Percentiles rank a stretch among this genome's conserved stretches.
Evolutionary conservation across 2,888 invertebrate genomes (phyloP).

Genomic region (Cheiracanthium punctorium): DNA sequence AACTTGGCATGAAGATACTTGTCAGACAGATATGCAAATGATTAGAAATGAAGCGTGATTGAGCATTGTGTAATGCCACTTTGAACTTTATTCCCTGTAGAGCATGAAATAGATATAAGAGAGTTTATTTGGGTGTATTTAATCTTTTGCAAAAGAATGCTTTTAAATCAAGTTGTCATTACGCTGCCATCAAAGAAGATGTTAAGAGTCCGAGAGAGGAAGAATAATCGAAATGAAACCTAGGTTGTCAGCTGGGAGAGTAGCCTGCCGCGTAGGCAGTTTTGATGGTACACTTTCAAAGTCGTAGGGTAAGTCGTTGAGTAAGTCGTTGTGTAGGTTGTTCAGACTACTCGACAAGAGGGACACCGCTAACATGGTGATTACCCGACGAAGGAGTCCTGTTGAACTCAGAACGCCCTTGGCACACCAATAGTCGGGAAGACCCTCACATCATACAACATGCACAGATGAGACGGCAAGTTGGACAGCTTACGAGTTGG

Average conservation of each 20-base stretch:
- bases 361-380: background rate
- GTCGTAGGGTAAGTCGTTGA: too few relatives aligned
- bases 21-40: constrained; percentile 6
- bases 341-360: background rate
- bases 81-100: background rate
- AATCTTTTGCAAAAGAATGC: background rate
- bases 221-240: background rate
- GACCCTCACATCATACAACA: constrained; percentile 19
- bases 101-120: background rate
- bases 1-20: constrained; percentile 21
- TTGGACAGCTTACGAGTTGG: too few relatives aligned
- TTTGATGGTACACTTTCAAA: too few relatives aligned
- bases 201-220: background rate
- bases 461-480: background rate
- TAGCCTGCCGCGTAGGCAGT: background rate
- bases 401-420: background rate
- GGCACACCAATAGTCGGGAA: constrained; percentile 12
- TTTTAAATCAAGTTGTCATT: background rate
- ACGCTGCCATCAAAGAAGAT: background rate
- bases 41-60: constrained; percentile 14
- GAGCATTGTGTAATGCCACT: constrained; percentile 2
- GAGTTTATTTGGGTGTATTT: background rate
- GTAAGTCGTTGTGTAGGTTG: too few relatives aligned
- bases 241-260: background rate
- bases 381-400: too few relatives aligned